Conservation (phyloP, 1,140 invertebrate genomes). For the Rhizoglyphus robini region DNA sequence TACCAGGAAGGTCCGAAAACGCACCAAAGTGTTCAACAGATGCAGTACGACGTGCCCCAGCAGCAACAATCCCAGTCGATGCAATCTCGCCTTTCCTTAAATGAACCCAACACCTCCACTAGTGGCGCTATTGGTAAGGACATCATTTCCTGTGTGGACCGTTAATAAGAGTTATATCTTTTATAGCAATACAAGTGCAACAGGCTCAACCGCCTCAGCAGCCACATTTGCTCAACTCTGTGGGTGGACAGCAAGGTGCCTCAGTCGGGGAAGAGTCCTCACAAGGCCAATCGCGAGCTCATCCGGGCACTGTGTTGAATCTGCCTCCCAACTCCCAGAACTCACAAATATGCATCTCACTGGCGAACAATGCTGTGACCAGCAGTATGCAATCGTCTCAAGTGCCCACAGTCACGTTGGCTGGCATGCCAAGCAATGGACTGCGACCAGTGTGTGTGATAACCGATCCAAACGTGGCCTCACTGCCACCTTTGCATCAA, state of each 20-base stretch:
- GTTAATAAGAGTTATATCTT: neutral
- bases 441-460: neutral
- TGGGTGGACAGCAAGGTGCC: too few species aligned
- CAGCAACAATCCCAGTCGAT: neutral
- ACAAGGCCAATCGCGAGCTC: too few species aligned
- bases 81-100: neutral
- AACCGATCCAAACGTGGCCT: neutral
- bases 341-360: neutral
- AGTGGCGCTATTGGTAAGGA: slow-evolving; percentile 2
- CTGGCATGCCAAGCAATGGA: neutral
- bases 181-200: neutral
- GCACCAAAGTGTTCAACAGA: neutral
- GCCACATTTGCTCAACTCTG: too few species aligned
- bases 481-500: neutral
- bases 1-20: neutral
- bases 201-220: too few species aligned
- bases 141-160: too few species aligned
- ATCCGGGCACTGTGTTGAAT: too few species aligned
- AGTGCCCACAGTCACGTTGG: neutral
- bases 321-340: too few species aligned
- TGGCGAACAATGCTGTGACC: neutral
- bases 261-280: too few species aligned
- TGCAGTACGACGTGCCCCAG: neutral
- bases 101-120: neutral
- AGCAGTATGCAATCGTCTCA: neutral